phyloP scores from a whole-genome alignment of 35 echinoderm and acorn worm genomes.

The Apostichopus parvimensis region DNA sequence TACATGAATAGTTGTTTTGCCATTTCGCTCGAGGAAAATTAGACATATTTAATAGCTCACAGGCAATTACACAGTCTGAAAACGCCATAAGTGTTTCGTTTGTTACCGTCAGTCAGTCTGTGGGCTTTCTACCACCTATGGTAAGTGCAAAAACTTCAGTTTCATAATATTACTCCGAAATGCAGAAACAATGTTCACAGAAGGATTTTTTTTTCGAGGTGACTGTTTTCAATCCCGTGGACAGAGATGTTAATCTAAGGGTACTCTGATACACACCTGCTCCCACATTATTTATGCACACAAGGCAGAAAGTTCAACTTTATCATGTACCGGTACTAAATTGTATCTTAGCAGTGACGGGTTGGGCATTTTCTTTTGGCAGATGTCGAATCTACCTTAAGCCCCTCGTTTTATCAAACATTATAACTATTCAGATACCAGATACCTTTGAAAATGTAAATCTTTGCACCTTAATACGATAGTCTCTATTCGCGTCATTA shows the following conservation, averaged over 20 bases:
- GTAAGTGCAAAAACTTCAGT: not conserved
- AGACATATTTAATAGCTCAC: not conserved
- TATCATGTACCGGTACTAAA: no score
- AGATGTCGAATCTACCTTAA: conserved; percentile 12
- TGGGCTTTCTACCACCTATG: not conserved
- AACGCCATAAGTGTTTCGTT: not conserved
- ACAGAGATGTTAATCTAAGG: not conserved
- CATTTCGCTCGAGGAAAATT: not conserved
- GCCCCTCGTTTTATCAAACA: not conserved
- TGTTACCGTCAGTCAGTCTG: not conserved
- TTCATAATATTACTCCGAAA: not conserved
- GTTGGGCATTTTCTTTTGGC: not conserved
- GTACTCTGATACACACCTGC: not conserved
- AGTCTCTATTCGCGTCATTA: conserved; percentile 2
- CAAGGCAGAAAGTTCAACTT: not conserved
- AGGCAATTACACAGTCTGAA: not conserved
- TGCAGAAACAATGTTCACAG: not conserved
- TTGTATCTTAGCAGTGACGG: no score
- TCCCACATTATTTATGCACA: not conserved
- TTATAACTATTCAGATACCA: not conserved
- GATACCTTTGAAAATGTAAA: not conserved
- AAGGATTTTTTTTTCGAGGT: not conserved
- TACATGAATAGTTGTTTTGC: not conserved
- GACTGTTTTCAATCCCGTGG: not conserved
- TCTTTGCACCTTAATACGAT: conserved; percentile 4